phyloP scores from a whole-genome alignment of 2,113 vertebrate genomes.

The Marmota monax region DNA sequence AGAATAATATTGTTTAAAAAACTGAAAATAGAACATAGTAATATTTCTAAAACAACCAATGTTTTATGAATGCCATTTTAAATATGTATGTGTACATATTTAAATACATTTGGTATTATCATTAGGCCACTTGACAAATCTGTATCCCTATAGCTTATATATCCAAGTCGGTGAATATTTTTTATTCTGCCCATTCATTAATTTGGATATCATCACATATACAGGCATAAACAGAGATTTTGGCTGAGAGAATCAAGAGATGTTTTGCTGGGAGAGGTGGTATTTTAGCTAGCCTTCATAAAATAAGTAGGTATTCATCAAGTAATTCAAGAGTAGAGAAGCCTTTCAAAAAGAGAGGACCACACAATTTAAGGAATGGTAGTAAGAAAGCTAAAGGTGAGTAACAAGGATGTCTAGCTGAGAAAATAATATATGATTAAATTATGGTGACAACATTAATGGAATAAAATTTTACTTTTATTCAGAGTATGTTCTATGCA shows the following conservation, averaged over 20 bases:
- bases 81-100: background rate
- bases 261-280: background rate
- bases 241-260: background rate
- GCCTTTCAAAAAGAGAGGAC: background rate
- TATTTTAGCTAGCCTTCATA: slow-evolving; percentile 9
- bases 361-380: background rate
- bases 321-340: background rate
- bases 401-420: background rate
- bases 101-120: background rate
- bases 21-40: background rate
- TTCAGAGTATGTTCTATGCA: background rate
- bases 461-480: slow-evolving; percentile 52
- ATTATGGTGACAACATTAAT: background rate
- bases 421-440: background rate
- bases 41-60: slow-evolving; percentile 23
- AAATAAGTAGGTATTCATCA: background rate
- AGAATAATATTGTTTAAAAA: background rate
- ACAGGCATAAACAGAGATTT: slow-evolving; percentile 22
- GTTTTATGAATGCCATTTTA: slow-evolving; percentile 24
- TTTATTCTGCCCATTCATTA: background rate
- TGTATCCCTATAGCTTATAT: background rate
- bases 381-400: background rate
- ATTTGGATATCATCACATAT: background rate
- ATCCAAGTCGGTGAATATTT: background rate
- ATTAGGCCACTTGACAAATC: background rate